Percentiles rank a stretch among this genome's conserved stretches.
These are phyloP conservation scores for Rotaria macrura DNA, from an alignment of 2,888 invertebrate genomes.

Conservation along the genomic window DNA sequence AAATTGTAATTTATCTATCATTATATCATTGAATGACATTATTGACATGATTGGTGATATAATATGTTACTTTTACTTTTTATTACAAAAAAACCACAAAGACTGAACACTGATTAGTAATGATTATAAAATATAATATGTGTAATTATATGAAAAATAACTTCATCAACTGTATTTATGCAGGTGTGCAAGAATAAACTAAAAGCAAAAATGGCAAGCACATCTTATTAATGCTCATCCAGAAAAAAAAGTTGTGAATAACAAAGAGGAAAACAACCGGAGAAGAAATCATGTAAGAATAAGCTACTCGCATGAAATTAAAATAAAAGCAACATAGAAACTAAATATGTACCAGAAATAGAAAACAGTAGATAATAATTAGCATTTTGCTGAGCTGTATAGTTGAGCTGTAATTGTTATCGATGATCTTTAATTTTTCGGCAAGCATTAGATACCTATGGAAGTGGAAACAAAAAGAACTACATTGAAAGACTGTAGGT, in stretches of 20 bases:
- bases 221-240: background rate
- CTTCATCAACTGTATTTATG: background rate
- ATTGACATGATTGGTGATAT: background rate
- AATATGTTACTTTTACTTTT: background rate
- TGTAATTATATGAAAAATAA: background rate
- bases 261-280: background rate
- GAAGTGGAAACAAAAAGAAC: background rate
- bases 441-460: background rate
- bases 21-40: too few relatives aligned
- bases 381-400: background rate
- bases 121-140: background rate
- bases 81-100: background rate
- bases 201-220: background rate
- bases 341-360: too few relatives aligned
- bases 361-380: background rate
- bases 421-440: background rate
- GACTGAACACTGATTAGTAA: background rate
- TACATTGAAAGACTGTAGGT: background rate
- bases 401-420: background rate
- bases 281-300: background rate
- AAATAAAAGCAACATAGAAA: background rate
- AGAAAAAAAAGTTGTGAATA: background rate
- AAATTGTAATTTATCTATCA: too few relatives aligned
- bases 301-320: too few relatives aligned
- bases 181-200: background rate